Base-by-base conservation (phyloP, 37 sponge, comb jelly and placozoan species). In the Diacarnus erythraeanus region DNA sequence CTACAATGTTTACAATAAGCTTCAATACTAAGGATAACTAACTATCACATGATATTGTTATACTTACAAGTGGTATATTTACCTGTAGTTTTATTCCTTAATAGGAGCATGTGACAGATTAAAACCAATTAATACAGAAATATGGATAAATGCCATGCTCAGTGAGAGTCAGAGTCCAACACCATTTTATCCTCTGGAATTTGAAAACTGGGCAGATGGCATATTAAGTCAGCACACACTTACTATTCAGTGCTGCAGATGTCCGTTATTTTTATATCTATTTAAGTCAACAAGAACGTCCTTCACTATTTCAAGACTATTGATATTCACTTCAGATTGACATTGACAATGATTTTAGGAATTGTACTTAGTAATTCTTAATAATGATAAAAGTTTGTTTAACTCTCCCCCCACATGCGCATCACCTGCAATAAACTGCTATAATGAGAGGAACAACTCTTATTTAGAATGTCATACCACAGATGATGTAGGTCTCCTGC, bases 161-260 rank as follows among this genome's bases (percentile, higher is more conserved):
- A 30, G 70, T 39, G 77, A 77, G n/a, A 56, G 38, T 29, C 38
- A 38, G 23, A 23, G 22, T 9, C 30, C 60, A 37, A 71, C 85
- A 33, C 41, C 56, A 54, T 77, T 76, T 21, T 77, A 69, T 69
- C 71, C 78, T 12, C n/a, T 70, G 35, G 68, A 60, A 21, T 84
- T 84, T 77, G 63, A 68, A 38, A 22, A 41, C 15, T 56, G 59
- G 44, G 85, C 85, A 38, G 27, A 68, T 58, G 29, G 21, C 22
- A 20, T 77, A 27, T 64, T 81, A 47, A 12, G 51, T 12, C 6
- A 12, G 12, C 10, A 47, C 12, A 12, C 51, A 47, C 6, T 6
- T 47, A 47, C 51, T 47, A 47, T 47, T 12, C 51, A 47, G 6
- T 12, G n/a, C 51, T 12, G 6, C 51, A 15, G 51, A 47, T 15